A percentile compares a stretch with the other conserved stretches of the same genome.
These are phyloP conservation scores for Urocynchramus pylzowi DNA, from an alignment of 2,113 vertebrate species.

Conservation along the genomic window DNA sequence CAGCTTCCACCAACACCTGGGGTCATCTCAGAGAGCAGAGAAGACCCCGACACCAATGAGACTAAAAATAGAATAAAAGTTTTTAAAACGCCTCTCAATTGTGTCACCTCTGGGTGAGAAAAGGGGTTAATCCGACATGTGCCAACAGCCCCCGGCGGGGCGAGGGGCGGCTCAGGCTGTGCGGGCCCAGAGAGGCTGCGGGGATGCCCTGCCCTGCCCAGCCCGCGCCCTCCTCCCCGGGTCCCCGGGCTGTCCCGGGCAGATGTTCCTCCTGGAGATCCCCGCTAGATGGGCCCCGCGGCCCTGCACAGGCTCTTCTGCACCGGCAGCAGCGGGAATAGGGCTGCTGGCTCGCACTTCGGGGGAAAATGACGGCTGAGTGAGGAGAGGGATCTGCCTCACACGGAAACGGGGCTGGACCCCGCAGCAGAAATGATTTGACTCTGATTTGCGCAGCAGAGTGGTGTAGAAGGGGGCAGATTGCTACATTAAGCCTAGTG, in stretches of 20 bases:
- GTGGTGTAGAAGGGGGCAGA: background rate
- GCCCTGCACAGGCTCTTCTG: background rate
- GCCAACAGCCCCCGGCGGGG: background rate
- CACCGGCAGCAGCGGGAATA: background rate
- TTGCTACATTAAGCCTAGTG: background rate
- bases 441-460: background rate
- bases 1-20: no score
- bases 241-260: background rate
- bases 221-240: background rate
- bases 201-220: background rate
- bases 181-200: background rate
- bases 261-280: background rate
- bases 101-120: background rate
- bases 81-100: background rate
- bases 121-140: background rate
- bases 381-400: background rate
- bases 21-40: no score
- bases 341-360: accelerated
- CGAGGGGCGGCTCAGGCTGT: accelerated
- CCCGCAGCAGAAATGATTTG: no score
- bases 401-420: background rate
- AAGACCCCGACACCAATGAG: no score
- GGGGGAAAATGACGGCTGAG: background rate
- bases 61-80: background rate
- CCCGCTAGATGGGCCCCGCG: background rate